Conservation (phyloP, 1,140 invertebrate species). For the Notospermus geniculatus region DNA sequence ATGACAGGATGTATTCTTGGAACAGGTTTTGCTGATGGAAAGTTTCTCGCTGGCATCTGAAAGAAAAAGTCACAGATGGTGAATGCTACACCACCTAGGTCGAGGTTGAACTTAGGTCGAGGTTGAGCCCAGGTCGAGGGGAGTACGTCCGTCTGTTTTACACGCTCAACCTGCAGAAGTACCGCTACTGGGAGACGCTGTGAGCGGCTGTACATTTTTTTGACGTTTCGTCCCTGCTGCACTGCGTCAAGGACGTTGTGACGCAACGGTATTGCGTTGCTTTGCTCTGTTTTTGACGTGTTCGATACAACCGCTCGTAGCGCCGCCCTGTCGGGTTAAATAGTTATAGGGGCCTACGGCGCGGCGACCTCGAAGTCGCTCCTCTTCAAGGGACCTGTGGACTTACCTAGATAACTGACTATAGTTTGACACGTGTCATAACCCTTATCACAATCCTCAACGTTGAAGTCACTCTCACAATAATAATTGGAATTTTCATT, state of each 20-base stretch:
- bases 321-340: not conserved
- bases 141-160: not conserved
- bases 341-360: too few species aligned
- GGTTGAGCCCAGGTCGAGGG: not conserved
- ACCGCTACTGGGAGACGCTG: too few species aligned
- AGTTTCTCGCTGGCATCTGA: constrained; percentile 2
- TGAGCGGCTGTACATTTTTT: not conserved
- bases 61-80: not conserved
- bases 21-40: constrained; percentile 5
- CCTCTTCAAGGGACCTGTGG: too few species aligned
- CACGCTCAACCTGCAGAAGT: not conserved
- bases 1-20: constrained; percentile 1
- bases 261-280: too few species aligned
- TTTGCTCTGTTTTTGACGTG: too few species aligned
- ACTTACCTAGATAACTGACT: constrained; percentile 2
- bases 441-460: not conserved
- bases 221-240: not conserved
- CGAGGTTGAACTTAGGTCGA: not conserved
- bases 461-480: not conserved
- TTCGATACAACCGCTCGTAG: too few species aligned
- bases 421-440: constrained; percentile 7
- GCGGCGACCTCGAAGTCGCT: too few species aligned
- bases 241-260: too few species aligned
- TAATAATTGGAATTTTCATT: constrained; percentile 4
- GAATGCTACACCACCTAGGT: not conserved